Conservation (phyloP, 2,113 vertebrate genomes). For the Atrichornis clamosus region DNA sequence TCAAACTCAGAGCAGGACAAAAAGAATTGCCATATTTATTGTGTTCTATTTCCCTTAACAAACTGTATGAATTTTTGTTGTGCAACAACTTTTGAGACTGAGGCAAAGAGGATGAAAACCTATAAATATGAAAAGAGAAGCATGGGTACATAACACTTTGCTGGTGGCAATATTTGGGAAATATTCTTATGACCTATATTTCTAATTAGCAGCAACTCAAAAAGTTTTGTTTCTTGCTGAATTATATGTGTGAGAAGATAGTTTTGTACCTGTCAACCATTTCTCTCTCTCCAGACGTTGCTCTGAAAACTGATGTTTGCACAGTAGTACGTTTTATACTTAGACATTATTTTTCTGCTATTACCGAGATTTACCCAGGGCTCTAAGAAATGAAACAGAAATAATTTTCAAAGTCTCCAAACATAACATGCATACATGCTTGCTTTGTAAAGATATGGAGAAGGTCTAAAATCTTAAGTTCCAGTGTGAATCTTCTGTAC, state of each 20-base stretch:
- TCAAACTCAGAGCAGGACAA: background rate
- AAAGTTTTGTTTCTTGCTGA: background rate
- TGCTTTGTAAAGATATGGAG: background rate
- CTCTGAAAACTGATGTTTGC: background rate
- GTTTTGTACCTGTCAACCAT: background rate
- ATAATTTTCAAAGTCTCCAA: background rate
- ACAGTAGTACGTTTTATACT: rapidly evolving
- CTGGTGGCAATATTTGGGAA: background rate
- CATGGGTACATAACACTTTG: background rate
- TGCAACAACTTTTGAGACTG: background rate
- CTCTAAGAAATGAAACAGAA: background rate
- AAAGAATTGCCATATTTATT: background rate
- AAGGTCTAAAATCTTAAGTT: background rate
- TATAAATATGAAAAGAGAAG: background rate
- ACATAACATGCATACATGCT: background rate
- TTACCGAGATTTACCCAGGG: background rate
- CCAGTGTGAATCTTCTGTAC: background rate
- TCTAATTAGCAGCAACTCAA: background rate
- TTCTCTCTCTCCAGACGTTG: background rate
- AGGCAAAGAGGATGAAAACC: background rate
- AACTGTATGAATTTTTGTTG: background rate
- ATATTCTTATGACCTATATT: background rate
- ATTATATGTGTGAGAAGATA: background rate
- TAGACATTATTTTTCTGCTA: background rate
- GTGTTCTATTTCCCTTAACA: background rate